Evolutionary conservation across 2,888 invertebrate species (phyloP).

Genomic region (Hydroisotoma schaefferi): DNA sequence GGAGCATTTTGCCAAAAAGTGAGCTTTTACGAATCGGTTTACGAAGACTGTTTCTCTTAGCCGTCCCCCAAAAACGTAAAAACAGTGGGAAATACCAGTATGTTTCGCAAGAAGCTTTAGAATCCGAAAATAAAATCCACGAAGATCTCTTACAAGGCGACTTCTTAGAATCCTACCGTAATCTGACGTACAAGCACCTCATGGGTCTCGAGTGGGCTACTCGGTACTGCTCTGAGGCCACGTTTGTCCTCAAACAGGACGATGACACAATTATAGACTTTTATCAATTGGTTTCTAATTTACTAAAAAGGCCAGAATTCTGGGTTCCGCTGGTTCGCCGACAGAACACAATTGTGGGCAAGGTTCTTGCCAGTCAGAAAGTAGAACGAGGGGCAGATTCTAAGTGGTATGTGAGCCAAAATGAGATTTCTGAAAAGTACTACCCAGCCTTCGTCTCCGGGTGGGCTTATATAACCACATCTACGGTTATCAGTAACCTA

Average conservation of each 20-base stretch:
- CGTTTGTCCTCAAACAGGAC: conserved; percentile 73
- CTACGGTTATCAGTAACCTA: conserved; percentile 56
- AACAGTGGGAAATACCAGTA: conserved; percentile 53
- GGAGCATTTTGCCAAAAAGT: conserved; percentile 62
- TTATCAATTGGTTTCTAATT: conserved; percentile 57
- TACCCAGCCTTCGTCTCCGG: conserved; percentile 79
- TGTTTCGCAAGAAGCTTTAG: conserved; percentile 19
- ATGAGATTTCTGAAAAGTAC: conserved; percentile 60
- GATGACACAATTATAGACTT: conserved; percentile 74
- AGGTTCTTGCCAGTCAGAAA: conserved; percentile 61
- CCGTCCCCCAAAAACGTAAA: conserved; percentile 56
- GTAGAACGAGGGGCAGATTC: conserved; percentile 66
- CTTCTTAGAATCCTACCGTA: conserved; percentile 72
- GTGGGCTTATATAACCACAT: conserved; percentile 75
- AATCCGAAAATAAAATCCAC: conserved; percentile 60
- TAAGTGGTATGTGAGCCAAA: conserved; percentile 73
- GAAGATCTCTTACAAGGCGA: conserved; percentile 72
- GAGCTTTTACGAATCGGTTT: conserved; percentile 61
- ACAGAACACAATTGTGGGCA: conserved; percentile 56
- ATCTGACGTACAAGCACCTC: conserved; percentile 75
- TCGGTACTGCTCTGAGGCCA: conserved; percentile 60
- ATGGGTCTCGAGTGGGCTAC: conserved; percentile 76
- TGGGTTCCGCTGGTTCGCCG: not conserved
- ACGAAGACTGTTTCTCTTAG: conserved; percentile 67
- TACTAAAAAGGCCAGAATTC: conserved; percentile 45